Evolutionary conservation across 2,888 invertebrate species (phyloP), one percentile per base, ranked within the genome.

Genomic region (Zhuqinia jingwanae): DNA sequence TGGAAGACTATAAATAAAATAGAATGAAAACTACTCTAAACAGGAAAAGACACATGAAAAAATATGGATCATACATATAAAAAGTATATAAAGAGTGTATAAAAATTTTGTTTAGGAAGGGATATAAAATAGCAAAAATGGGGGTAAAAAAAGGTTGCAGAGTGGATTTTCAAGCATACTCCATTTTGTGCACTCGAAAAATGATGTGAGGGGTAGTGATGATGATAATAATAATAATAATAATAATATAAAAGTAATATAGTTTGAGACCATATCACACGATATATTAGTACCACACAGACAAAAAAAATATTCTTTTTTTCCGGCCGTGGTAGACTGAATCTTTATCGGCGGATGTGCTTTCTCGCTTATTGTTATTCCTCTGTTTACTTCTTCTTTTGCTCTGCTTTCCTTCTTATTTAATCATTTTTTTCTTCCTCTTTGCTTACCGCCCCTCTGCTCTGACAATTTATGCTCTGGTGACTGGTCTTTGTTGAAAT

Each of bases 171-270:
- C 56, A 75, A 75, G 75, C 75, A 22, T 36, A 36, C 75, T 75
- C 75, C 75, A 75, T 56, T 53, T n/a, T n/a, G 56, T 56, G n/a
- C 75, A 75, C 75, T 75, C 56, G 75, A 56, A 75, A 75, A 75
- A 53, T 75, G 36, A 53, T 75, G 36, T 36, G 56, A 75, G 53
- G 53, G 75, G n/a, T n/a, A n/a, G n/a, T n/a, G n/a, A n/a, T n/a
- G n/a, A n/a, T n/a, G n/a, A n/a, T n/a, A n/a, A n/a, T n/a, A n/a
- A n/a, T n/a, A n/a, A n/a, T n/a, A n/a, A n/a, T n/a, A n/a, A 53
- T 56, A 56, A 56, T 75, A 56, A 56, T 75, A 53, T 75, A 75
- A 53, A 75, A 75, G 75, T 75, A 75, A 36, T 75, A 53, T 73
- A 22, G 8, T 3, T 3, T 8, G 36, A 36, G 36, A 36, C 8